Evolutionary conservation across 2,113 vertebrate species (phyloP).

Genomic region (Phasianus colchicus): DNA sequence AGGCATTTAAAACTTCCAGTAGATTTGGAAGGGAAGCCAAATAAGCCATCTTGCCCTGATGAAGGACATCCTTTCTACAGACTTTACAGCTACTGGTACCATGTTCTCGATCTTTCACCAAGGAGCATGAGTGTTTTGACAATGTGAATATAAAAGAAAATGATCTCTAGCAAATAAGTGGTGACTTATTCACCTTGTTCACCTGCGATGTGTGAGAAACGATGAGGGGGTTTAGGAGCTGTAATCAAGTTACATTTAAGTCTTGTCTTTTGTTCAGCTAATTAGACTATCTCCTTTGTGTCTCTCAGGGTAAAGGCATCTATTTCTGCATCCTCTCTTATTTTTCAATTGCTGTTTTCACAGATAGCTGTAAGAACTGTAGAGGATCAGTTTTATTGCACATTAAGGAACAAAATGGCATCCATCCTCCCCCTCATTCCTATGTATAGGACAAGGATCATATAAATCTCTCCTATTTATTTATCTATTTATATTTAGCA

Average conservation of each 20-base stretch:
- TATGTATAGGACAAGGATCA: background rate
- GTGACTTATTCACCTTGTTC: background rate
- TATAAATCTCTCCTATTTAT: background rate
- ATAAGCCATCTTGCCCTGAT: background rate
- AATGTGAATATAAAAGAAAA: background rate
- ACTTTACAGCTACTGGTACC: background rate
- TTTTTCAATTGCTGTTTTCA: conserved; percentile 16
- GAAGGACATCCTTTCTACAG: background rate
- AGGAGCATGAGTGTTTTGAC: background rate
- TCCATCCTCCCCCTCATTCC: background rate
- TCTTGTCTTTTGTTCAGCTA: background rate
- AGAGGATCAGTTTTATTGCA: background rate
- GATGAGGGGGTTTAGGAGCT: background rate
- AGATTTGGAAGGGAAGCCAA: background rate
- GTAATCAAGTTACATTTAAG: background rate
- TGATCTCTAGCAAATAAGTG: background rate
- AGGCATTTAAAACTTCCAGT: background rate
- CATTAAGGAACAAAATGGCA: background rate
- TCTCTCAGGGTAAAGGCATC: background rate
- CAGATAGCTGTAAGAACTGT: background rate
- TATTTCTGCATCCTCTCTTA: background rate
- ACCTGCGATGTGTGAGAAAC: background rate
- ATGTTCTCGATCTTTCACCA: background rate
- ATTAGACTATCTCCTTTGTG: background rate
- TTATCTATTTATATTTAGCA: background rate